Percentiles rank a stretch among this genome's conserved stretches.
Evolutionary conservation across 2,797 vertebrate species (phyloP).

Genomic region (Liparis tanakae): DNA sequence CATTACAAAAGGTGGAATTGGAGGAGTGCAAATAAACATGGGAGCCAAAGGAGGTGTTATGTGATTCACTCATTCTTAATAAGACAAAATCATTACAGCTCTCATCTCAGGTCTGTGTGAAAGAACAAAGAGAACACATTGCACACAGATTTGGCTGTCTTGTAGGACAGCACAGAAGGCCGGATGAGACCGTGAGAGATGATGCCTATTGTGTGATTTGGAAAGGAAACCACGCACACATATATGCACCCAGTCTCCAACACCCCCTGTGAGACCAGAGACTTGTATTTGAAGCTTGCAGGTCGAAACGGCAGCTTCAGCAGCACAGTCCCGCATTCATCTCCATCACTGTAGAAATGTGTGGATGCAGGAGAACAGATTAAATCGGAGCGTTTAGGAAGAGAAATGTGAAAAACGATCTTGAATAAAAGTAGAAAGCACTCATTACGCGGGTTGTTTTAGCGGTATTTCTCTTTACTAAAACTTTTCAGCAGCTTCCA

Average conservation of each 20-base stretch:
- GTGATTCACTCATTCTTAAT: constrained; percentile 27
- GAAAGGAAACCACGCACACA: constrained; percentile 48
- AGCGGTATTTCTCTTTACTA: constrained; percentile 13
- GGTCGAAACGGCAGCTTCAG: constrained; percentile 46
- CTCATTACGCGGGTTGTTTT: constrained; percentile 1
- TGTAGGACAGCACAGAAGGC: constrained; percentile 47
- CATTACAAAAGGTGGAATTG: constrained; percentile 57
- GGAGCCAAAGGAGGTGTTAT: constrained; percentile 29
- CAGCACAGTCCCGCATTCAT: constrained; percentile 11
- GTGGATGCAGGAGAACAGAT: constrained; percentile 7
- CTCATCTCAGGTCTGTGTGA: constrained; percentile 17
- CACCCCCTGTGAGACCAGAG: constrained; percentile 48
- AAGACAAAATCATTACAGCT: constrained; percentile 24
- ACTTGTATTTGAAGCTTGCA: constrained; percentile 56
- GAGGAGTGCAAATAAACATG: constrained; percentile 53
- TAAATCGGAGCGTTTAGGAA: constrained; percentile 16
- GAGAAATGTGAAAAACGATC: background rate
- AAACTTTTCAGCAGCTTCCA: constrained; percentile 26
- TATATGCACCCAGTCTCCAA: constrained; percentile 52
- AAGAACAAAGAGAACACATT: constrained; percentile 50
- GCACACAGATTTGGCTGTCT: constrained; percentile 34
- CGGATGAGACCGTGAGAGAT: constrained; percentile 40
- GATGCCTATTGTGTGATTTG: constrained; percentile 56
- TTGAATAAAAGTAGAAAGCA: constrained; percentile 5
- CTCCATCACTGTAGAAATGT: constrained; percentile 18